phyloP scores from a whole-genome alignment of 2,888 invertebrate genomes.

The Tupiocoris notatus region DNA sequence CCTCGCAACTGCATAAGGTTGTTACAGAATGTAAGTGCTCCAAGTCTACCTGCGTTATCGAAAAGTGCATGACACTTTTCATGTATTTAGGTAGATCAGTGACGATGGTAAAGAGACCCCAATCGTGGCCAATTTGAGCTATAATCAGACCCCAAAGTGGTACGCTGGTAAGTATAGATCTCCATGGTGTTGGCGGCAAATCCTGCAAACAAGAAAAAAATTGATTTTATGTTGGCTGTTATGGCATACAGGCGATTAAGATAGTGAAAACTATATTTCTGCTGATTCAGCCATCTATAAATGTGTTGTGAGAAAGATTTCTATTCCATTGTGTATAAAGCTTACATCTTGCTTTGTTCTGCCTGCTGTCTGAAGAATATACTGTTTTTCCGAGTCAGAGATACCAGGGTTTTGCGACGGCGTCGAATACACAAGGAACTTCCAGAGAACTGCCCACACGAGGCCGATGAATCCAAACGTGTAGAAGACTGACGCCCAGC shows the following conservation, averaged over 20 bases:
- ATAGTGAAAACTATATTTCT: background rate
- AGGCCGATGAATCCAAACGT: slow-evolving; percentile 60
- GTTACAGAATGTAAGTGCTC: no score
- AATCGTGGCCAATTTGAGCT: slow-evolving; percentile 60
- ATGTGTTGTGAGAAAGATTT: no score
- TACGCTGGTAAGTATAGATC: slow-evolving; percentile 60
- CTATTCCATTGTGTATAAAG: no score
- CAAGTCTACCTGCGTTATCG: slow-evolving; percentile 58
- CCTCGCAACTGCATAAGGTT: no score
- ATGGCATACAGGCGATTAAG: background rate
- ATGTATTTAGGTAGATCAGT: slow-evolving; percentile 70
- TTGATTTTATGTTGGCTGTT: background rate
- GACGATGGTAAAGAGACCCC: slow-evolving; percentile 71
- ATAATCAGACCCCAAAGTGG: slow-evolving; percentile 55
- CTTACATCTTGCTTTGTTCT: slow-evolving; percentile 25
- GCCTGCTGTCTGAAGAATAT: slow-evolving; percentile 45
- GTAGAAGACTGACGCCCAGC: slow-evolving; percentile 62
- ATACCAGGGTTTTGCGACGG: slow-evolving; percentile 73
- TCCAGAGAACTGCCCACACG: slow-evolving; percentile 59
- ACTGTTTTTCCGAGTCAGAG: slow-evolving; percentile 64
- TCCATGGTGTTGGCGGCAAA: slow-evolving; percentile 69
- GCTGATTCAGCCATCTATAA: no score
- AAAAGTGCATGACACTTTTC: slow-evolving; percentile 66
- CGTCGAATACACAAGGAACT: slow-evolving; percentile 54
- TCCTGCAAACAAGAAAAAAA: slow-evolving; percentile 14